A percentile compares a stretch with the other conserved stretches of the same genome.
These are phyloP conservation scores for Napeogenes inachia DNA, from an alignment of 2,888 invertebrate genomes.

Conservation along the genomic window DNA sequence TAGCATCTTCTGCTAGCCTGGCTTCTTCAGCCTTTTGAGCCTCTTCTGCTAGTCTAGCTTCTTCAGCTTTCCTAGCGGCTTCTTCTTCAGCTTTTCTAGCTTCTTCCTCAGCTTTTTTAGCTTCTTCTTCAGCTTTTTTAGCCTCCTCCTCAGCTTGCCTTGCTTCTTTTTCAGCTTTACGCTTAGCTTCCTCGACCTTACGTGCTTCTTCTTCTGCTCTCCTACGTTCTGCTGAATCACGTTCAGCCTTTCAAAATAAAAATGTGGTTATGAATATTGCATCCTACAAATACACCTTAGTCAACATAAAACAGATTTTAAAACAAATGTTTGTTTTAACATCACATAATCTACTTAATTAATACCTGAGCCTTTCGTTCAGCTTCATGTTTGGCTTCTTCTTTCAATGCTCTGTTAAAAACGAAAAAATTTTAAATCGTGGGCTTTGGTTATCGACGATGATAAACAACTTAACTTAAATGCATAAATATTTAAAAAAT, in stretches of 20 bases:
- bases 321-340: background rate
- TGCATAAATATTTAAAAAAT: background rate
- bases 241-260: constrained; percentile 35
- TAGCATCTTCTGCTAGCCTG: constrained; percentile 65
- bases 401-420: constrained; percentile 65
- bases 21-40: constrained; percentile 61
- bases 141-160: constrained; percentile 62
- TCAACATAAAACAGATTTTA: background rate
- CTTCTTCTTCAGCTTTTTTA: constrained; percentile 61
- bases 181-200: constrained; percentile 71
- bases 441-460: background rate
- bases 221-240: constrained; percentile 67
- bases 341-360: background rate
- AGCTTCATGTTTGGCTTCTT: constrained; percentile 73
- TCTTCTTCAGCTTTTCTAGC: constrained; percentile 71
- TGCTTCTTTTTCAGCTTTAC: constrained; percentile 70
- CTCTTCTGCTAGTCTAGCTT: constrained; percentile 58
- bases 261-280: no score
- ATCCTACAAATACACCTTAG: no score
- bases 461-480: no score
- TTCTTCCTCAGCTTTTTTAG: constrained; percentile 69
- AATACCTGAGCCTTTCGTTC: constrained; percentile 69
- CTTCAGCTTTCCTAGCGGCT: constrained; percentile 64
- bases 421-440: constrained; percentile 3
- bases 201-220: constrained; percentile 77